Base-by-base conservation (phyloP, 2,888 invertebrate species). In the Melipona beecheii region DNA sequence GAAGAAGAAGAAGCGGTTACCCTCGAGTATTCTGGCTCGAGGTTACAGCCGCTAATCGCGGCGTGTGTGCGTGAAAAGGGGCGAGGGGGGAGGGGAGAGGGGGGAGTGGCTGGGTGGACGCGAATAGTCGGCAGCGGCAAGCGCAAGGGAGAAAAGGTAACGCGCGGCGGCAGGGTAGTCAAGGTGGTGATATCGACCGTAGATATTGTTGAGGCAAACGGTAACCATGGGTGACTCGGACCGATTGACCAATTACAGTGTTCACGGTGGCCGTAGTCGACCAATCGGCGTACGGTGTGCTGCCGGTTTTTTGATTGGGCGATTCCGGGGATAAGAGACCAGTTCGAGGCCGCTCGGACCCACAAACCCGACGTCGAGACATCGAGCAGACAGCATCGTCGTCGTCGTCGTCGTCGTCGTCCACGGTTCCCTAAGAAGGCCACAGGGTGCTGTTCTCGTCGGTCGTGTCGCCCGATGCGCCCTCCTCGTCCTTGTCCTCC, bases 281-380 rank as follows among this genome's bases (percentile, higher is more conserved):
- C 93, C 94, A 93, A 93, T 93, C 91, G 89, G 85, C 78, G 87
- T 71, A 60, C 87, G 86, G 85, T 86, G 85, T 84, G 89, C 91
- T 91, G 90, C 87, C 91, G 92, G 92, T 93, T 93, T 92, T 93
- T 93, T 93, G 93, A 94, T 94, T 94, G 94, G 94, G 89, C 92
- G 93, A 92, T 93, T 90, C 85, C 86, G 81, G 87, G 93, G 92
- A 94, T 94, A 94, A 94, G 94, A 94, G 92, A 92, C 92, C 92
- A 92, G 94, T 92, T 93, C 92, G 93, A 91, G 92, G 91, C 91
- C 91, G 89, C 87, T 79, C 88, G 86, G 90, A 90, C 84, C 87
- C 93, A 93, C 89, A 93, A 93, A 93, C 93, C 89, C 89, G 88
- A 87, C 92, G 92, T 91, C 92, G 86, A 91, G 90, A 90, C 92